A percentile compares a stretch with the other conserved stretches of the same genome.
phyloP scores from a whole-genome alignment of 92 coral and sea anemone genomes.

The Pocillopora meandrina region DNA sequence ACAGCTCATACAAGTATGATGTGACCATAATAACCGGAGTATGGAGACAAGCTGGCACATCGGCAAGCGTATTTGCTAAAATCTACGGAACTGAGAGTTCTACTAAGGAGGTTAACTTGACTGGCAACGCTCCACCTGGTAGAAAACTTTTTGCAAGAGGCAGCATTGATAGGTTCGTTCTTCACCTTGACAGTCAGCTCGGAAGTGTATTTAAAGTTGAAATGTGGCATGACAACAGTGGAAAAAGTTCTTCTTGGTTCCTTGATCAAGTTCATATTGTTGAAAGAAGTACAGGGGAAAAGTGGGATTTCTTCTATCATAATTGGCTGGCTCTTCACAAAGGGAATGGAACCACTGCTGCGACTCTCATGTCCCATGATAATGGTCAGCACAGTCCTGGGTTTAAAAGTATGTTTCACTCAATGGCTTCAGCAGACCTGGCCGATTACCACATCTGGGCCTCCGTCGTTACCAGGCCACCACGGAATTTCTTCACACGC shows the following conservation, averaged over 20 bases:
- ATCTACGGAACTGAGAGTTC: conserved; percentile 74
- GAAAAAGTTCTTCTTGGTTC: conserved; percentile 78
- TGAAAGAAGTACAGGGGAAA: conserved; percentile 48
- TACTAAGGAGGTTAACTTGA: conserved; percentile 55
- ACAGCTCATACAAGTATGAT: conserved; percentile 56
- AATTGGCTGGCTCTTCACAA: conserved; percentile 80
- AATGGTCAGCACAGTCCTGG: conserved; percentile 70
- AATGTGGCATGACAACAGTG: conserved; percentile 79
- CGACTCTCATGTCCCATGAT: conserved; percentile 54
- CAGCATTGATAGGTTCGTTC: conserved; percentile 64
- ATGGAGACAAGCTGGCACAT: conserved; percentile 82
- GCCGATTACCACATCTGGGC: conserved; percentile 87
- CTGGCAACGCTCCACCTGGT: conserved; percentile 59
- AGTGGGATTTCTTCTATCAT: conserved; percentile 67
- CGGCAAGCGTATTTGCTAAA: conserved; percentile 70
- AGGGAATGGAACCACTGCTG: conserved; percentile 64
- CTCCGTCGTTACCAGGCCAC: conserved; percentile 79
- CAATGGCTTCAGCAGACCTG: conserved; percentile 59
- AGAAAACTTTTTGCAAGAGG: conserved; percentile 79
- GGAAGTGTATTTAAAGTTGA: conserved; percentile 67
- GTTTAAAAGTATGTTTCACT: conserved; percentile 67
- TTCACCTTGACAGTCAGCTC: conserved; percentile 53
- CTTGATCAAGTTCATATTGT: conserved; percentile 63
- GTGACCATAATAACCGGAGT: conserved; percentile 75
- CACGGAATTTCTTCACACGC: conserved; percentile 75